Evolutionary conservation across 1,140 invertebrate species (phyloP), one percentile per base, ranked within the genome.

Genomic region (Caenorhabditis latens): DNA sequence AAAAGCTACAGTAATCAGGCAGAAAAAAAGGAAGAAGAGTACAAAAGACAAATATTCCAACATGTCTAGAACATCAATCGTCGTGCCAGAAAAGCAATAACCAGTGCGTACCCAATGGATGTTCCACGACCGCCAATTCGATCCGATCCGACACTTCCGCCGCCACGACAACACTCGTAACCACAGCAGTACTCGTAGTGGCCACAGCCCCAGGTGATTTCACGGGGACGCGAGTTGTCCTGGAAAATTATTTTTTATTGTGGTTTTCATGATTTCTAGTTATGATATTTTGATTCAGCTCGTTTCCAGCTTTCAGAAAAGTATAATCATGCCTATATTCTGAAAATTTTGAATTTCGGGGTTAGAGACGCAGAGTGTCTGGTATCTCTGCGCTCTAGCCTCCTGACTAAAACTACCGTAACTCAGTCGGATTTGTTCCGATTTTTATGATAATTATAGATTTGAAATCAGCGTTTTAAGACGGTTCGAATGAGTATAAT

Each of bases 171-270:
- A 63, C 91, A 92, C 67, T 92, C 91, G 79, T 90, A 88, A 40
- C 84, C 75, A 84, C 87, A 92, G 82, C 88, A 89, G 55, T 83
- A 50, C 84, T 91, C 90, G 67, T 89, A 87, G 58, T 82, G 87
- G 4, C 85, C 65, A 67, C 91, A 91, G 19, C 86, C 83, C 91
- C 91, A 91, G 21, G 92, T 91, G 84, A 91, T 90, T 84, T 91
- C 91, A 19, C 88, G 83, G 6, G 92, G 92, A 24, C 92, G 88
- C 19, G 87, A 88, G 21, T 89, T 75, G 88, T 92, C 92, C 63
- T 88, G 87, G n/a, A 87, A 84, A 6, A 48, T n/a, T 7, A 11
- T n/a, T 24, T n/a, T 24, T n/a, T 82, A 14, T 50, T 53, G 32
- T 1, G 32, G 0, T 32, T 32, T 32, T 2, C 2, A 32, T 32